Conservation (phyloP, 2,888 invertebrate genomes). For the Galeruca laticollis region DNA sequence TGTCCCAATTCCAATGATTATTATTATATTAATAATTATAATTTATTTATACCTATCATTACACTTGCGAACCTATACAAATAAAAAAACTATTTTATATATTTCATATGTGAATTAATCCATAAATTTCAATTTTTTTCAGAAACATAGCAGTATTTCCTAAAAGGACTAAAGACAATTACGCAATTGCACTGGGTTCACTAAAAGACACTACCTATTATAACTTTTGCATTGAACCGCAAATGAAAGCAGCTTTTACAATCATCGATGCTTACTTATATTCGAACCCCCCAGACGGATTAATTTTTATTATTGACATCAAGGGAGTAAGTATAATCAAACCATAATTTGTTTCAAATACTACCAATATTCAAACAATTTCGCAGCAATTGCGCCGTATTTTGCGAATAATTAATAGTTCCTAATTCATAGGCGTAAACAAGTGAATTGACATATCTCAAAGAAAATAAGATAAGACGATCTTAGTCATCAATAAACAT, state of each 20-base stretch:
- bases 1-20: too few species aligned
- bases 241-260: conserved; percentile 51
- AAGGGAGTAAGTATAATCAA: conserved; percentile 51
- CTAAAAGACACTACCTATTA: conserved; percentile 55
- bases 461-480: too few species aligned
- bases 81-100: neutral
- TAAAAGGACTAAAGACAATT: conserved; percentile 54
- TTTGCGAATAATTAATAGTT: too few species aligned
- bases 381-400: too few species aligned
- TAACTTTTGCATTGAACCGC: conserved; percentile 52
- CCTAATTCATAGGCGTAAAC: too few species aligned
- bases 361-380: too few species aligned
- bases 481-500: too few species aligned
- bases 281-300: conserved; percentile 50
- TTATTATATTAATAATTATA: too few species aligned
- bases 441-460: too few species aligned
- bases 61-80: too few species aligned
- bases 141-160: conserved; percentile 53
- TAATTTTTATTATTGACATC: conserved; percentile 50
- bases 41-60: too few species aligned
- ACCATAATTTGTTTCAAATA: neutral
- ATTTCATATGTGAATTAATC: neutral
- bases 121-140: conserved; percentile 11
- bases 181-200: conserved; percentile 45
- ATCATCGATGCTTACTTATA: conserved; percentile 47